These are phyloP conservation scores for Eupithecia inturbata DNA, from an alignment of 2,888 invertebrate genomes.

Conservation along the genomic window DNA sequence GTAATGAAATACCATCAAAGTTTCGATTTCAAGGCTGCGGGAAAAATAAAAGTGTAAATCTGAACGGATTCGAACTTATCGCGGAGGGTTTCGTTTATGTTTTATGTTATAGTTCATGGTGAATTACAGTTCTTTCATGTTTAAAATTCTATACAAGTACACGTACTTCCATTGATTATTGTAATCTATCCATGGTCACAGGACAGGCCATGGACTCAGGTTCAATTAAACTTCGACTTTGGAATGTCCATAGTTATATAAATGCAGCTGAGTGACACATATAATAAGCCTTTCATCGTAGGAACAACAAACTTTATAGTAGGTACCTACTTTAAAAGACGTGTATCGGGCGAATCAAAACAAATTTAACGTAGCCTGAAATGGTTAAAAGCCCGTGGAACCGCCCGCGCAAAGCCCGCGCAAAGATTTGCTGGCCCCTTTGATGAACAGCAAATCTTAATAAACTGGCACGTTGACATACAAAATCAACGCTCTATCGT, in stretches of 20 bases:
- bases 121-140: slow-evolving; percentile 41
- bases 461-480: slow-evolving; percentile 24
- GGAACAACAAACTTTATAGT: background rate
- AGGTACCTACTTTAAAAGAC: background rate
- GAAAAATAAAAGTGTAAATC: slow-evolving; percentile 49
- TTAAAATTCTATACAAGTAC: background rate
- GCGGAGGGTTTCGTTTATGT: slow-evolving; percentile 35
- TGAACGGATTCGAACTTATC: slow-evolving; percentile 48
- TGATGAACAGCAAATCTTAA: slow-evolving; percentile 36
- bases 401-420: slow-evolving; percentile 45
- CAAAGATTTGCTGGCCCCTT: slow-evolving; percentile 40
- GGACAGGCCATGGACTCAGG: no score
- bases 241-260: background rate
- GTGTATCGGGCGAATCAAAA: slow-evolving; percentile 45
- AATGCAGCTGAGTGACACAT: background rate
- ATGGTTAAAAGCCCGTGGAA: slow-evolving; percentile 44
- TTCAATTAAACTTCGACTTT: background rate
- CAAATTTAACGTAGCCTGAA: slow-evolving; percentile 51
- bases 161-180: background rate
- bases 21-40: slow-evolving; percentile 49
- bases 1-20: slow-evolving; percentile 47
- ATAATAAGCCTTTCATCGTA: background rate
- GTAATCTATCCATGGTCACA: background rate
- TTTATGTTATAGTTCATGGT: slow-evolving; percentile 52
- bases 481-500: slow-evolving; percentile 22